phyloP scores from a whole-genome alignment of 2,797 vertebrate species.

The Acipenser oxyrinchus region DNA sequence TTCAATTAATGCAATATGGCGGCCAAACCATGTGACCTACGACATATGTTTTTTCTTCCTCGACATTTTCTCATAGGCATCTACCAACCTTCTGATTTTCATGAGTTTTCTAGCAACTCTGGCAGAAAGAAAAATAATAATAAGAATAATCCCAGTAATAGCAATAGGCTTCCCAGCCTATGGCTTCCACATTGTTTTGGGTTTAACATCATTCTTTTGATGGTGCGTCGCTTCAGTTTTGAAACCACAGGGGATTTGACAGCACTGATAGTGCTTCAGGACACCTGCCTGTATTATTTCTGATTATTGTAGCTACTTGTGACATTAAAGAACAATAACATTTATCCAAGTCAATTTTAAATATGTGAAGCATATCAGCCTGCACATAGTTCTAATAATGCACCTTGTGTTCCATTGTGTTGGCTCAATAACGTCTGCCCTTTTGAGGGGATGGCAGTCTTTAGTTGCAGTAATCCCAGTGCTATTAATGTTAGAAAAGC shows the following conservation, averaged over 20 bases:
- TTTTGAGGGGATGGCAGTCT: neutral
- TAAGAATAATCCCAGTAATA: too few species aligned
- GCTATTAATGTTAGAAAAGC: neutral
- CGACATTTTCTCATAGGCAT: too few species aligned
- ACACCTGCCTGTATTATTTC: constrained; percentile 3
- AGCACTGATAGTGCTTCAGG: neutral
- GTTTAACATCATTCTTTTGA: neutral
- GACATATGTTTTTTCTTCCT: too few species aligned
- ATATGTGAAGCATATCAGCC: neutral
- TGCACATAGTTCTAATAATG: neutral
- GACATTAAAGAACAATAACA: constrained; percentile 1
- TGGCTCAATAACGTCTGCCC: neutral
- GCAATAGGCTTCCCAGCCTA: too few species aligned
- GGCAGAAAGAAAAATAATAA: too few species aligned
- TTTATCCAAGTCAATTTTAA: constrained; percentile 1
- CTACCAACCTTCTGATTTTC: too few species aligned
- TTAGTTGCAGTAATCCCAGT: neutral
- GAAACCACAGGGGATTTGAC: neutral
- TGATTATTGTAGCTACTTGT: neutral
- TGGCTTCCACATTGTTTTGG: too few species aligned
- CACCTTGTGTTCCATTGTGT: neutral
- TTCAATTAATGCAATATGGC: too few species aligned
- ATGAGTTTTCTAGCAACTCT: too few species aligned
- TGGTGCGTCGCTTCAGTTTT: constrained; percentile 8
- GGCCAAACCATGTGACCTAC: too few species aligned